Conservation (phyloP, 2,113 vertebrate genomes). For the Epinephelus lanceolatus region DNA sequence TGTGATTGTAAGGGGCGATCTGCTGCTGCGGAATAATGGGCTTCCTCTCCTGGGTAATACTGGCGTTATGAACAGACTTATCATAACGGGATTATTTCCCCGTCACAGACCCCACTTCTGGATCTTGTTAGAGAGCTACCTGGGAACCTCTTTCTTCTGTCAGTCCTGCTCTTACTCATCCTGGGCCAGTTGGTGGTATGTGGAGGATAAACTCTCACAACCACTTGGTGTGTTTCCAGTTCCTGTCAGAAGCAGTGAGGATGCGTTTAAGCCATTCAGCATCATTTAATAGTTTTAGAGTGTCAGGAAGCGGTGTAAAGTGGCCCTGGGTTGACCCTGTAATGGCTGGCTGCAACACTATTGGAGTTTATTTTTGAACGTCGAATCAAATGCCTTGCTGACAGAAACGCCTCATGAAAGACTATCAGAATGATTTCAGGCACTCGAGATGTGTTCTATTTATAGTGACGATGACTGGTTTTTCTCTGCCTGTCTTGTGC, state of each 20-base stretch:
- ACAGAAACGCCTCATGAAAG: slow-evolving; percentile 71
- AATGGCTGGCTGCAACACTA: slow-evolving; percentile 46
- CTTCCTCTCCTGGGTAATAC: slow-evolving; percentile 67
- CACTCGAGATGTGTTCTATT: slow-evolving; percentile 76
- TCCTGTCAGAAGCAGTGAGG: slow-evolving; percentile 37
- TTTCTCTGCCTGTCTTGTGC: slow-evolving; percentile 55
- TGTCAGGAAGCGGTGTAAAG: slow-evolving; percentile 40
- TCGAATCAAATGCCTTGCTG: slow-evolving; percentile 55
- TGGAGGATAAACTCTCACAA: slow-evolving; percentile 39
- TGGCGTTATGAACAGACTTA: slow-evolving; percentile 76
- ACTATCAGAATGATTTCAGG: slow-evolving; percentile 70
- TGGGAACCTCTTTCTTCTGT: slow-evolving; percentile 67
- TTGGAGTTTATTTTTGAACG: slow-evolving; percentile 74
- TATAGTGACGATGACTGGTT: slow-evolving; percentile 64
- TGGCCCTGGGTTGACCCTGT: slow-evolving; percentile 63
- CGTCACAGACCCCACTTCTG: slow-evolving; percentile 58
- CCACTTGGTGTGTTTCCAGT: slow-evolving; percentile 35
- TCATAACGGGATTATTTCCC: slow-evolving; percentile 81
- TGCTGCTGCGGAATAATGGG: slow-evolving; percentile 65
- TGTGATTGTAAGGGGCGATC: slow-evolving; percentile 55
- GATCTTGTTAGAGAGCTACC: slow-evolving; percentile 75
- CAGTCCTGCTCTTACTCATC: slow-evolving; percentile 49
- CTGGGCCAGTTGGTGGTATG: slow-evolving; percentile 35
- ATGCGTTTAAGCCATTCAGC: slow-evolving; percentile 55
- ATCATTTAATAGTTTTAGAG: slow-evolving; percentile 61